Evolutionary conservation across 64 coral and sea anemone species (phyloP).

Genomic region (Hydrozoanthus tunicans): DNA sequence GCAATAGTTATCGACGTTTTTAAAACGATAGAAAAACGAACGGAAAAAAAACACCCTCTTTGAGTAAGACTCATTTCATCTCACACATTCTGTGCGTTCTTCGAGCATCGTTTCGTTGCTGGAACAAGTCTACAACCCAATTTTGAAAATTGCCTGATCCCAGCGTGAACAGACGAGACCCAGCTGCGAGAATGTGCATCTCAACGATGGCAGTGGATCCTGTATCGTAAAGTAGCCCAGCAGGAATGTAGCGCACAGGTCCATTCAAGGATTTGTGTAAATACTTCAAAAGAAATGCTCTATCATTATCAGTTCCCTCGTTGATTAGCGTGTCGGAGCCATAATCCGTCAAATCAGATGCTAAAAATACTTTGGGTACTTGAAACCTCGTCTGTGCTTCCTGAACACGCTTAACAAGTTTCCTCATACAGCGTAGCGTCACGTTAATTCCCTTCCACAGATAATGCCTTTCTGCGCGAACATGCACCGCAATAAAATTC

Average conservation of each 20-base stretch:
- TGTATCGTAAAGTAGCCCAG: conserved; percentile 77
- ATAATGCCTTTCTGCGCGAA: conserved; percentile 88
- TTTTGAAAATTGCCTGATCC: conserved; percentile 98
- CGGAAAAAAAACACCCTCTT: neutral
- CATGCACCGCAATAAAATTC: conserved; percentile 82
- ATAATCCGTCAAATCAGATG: conserved; percentile 90
- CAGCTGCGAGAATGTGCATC: conserved; percentile 95
- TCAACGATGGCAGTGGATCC: conserved; percentile 94
- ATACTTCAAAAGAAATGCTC: conserved; percentile 58
- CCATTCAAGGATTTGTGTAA: conserved; percentile 65
- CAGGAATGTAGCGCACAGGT: conserved; percentile 66
- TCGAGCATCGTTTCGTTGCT: conserved; percentile 46
- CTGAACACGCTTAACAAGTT: conserved; percentile 77
- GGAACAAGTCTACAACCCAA: conserved; percentile 85
- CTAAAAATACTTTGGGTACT: conserved; percentile 71
- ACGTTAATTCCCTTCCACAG: conserved; percentile 77
- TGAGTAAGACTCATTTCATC: conserved; percentile 13
- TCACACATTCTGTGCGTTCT: conserved; percentile 60
- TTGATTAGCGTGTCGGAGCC: conserved; percentile 90
- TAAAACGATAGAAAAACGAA: conserved; percentile 24
- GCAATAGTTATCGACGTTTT: conserved; percentile 41
- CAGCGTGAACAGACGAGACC: conserved; percentile 76
- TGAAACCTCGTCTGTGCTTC: conserved; percentile 57
- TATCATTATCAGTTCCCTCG: conserved; percentile 47
- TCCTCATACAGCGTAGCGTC: conserved; percentile 79